Percentiles rank a stretch among this genome's conserved stretches.
These are phyloP conservation scores for Euplexia lucipara DNA, from an alignment of 2,888 invertebrate genomes.

Conservation along the genomic window DNA sequence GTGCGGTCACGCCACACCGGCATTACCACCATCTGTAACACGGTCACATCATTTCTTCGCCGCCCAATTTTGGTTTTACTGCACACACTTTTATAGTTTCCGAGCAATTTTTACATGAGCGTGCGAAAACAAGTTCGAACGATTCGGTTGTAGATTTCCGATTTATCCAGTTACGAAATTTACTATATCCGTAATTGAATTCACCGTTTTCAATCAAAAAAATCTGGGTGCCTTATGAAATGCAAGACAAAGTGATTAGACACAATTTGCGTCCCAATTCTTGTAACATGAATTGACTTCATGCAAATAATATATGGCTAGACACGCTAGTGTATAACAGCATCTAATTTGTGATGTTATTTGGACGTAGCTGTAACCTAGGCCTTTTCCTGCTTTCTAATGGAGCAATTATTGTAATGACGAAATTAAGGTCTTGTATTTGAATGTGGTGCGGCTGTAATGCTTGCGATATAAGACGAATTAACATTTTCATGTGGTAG, in stretches of 20 bases:
- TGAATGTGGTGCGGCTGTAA: constrained; percentile 60
- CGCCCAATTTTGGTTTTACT: constrained; percentile 86
- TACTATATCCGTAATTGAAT: constrained; percentile 74
- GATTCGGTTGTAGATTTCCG: constrained; percentile 71
- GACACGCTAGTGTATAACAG: constrained; percentile 62
- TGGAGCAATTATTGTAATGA: constrained; percentile 57
- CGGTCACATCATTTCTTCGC: constrained; percentile 87
- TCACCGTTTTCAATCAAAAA: constrained; percentile 78
- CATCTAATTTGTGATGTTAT: constrained; percentile 65
- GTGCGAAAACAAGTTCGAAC: constrained; percentile 79
- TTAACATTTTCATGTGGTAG: constrained; percentile 81
- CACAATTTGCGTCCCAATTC: constrained; percentile 68
- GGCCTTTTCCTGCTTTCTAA: constrained; percentile 57
- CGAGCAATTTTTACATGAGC: constrained; percentile 78
- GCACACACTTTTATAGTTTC: constrained; percentile 77
- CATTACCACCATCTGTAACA: constrained; percentile 87
- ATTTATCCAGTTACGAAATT: constrained; percentile 72
- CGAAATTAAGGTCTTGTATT: constrained; percentile 57
- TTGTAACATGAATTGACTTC: constrained; percentile 65
- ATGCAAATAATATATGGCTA: constrained; percentile 64
- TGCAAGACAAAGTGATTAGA: constrained; percentile 70
- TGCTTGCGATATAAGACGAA: constrained; percentile 72
- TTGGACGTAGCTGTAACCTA: constrained; percentile 37
- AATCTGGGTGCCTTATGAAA: constrained; percentile 70
- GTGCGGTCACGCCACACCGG: constrained; percentile 85